Evolutionary conservation across 2,888 invertebrate genomes (phyloP).

Genomic region (Erynnis tages): DNA sequence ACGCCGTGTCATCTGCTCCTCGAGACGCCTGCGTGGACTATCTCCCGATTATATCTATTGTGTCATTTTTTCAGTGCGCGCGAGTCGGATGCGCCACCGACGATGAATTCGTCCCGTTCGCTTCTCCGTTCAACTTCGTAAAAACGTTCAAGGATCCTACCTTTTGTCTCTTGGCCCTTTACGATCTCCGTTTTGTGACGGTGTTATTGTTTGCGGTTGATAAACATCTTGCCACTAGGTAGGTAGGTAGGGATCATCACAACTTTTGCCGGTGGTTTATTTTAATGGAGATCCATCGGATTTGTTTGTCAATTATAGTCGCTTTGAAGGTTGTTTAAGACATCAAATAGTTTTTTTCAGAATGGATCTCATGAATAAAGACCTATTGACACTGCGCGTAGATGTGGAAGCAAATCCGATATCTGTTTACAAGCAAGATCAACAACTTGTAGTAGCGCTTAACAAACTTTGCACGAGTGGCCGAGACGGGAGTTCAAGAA

Average conservation of each 20-base stretch:
- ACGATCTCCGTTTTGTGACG: conserved; percentile 77
- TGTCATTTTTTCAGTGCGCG: conserved; percentile 74
- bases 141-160: conserved; percentile 72
- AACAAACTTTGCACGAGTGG: conserved; percentile 53
- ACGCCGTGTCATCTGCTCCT: conserved; percentile 80
- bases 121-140: conserved; percentile 73
- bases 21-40: conserved; percentile 78
- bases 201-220: conserved; percentile 81
- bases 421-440: conserved; percentile 59
- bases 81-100: conserved; percentile 79
- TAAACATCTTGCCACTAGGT: conserved; percentile 79
- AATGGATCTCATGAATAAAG: conserved; percentile 69
- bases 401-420: conserved; percentile 48
- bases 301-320: conserved; percentile 68
- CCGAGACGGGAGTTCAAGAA: conserved; percentile 28
- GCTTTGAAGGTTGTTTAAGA: conserved; percentile 51
- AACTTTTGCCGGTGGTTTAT: conserved; percentile 70
- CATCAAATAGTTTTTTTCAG: conserved; percentile 46
- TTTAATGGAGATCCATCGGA: conserved; percentile 63
- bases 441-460: conserved; percentile 61
- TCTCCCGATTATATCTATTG: conserved; percentile 80
- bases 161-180: conserved; percentile 78
- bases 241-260: conserved; percentile 77
- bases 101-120: conserved; percentile 75
- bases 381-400: conserved; percentile 50